Evolutionary conservation across 2,797 vertebrate species (phyloP).

Genomic region (Aotus griseimembra): DNA sequence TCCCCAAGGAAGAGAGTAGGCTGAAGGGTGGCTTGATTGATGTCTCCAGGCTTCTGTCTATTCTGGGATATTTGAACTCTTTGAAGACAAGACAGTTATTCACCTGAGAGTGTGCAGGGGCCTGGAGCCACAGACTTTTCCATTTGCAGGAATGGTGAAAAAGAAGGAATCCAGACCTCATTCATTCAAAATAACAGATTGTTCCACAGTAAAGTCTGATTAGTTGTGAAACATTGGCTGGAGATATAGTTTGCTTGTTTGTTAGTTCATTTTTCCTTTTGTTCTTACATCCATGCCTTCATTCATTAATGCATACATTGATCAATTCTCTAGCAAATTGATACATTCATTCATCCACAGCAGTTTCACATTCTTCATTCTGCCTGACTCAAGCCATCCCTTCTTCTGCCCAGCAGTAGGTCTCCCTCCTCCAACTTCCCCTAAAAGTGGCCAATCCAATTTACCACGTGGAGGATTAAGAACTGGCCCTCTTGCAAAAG

Average conservation of each 20-base stretch:
- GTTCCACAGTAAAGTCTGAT: not conserved
- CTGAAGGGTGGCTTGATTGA: not conserved
- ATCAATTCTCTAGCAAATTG: not conserved
- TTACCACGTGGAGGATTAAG: not conserved
- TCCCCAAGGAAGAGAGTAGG: not conserved
- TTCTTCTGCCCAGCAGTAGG: not conserved
- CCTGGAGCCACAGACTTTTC: not conserved
- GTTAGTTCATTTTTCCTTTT: not conserved
- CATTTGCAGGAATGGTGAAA: not conserved
- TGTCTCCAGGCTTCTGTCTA: not conserved
- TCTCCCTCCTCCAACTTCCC: not conserved
- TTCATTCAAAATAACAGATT: slow-evolving; percentile 15
- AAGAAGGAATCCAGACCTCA: not conserved
- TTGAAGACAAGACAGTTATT: not conserved
- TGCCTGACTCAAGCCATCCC: not conserved
- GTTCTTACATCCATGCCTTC: not conserved
- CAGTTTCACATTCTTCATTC: not conserved
- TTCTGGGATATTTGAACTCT: slow-evolving; percentile 14
- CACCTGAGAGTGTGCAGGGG: not conserved
- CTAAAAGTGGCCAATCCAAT: not conserved
- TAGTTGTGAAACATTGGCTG: not conserved
- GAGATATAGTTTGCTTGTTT: not conserved
- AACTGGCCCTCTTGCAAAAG: slow-evolving; percentile 3
- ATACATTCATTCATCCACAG: not conserved
- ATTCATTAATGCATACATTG: not conserved